A percentile compares a stretch with the other conserved stretches of the same genome.
Conservation (phyloP, 92 coral and sea anemone genomes). For the Parazoanthus darwini region DNA sequence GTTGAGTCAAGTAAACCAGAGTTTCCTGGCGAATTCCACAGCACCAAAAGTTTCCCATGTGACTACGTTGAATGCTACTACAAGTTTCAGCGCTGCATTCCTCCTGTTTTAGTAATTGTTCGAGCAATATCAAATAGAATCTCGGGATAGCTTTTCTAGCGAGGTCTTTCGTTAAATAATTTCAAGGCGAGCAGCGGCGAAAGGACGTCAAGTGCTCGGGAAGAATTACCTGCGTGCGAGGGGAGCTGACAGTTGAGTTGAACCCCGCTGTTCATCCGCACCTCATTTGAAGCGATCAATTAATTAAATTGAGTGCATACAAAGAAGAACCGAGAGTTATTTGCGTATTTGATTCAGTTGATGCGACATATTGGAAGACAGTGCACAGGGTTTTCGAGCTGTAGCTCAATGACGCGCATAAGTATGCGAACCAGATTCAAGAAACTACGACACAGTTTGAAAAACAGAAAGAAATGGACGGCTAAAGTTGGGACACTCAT, state of each 20-base stretch:
- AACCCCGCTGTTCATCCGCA: conserved; percentile 14
- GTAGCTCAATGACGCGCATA: background rate
- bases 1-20: conserved; percentile 13
- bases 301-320: conserved; percentile 27
- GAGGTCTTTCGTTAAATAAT: background rate
- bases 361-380: background rate
- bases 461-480: conserved; percentile 5
- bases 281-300: conserved; percentile 21
- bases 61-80: background rate
- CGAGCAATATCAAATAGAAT: background rate
- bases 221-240: background rate
- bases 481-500: conserved; percentile 21
- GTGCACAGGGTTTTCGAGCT: background rate
- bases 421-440: conserved; percentile 9
- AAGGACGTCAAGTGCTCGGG: background rate
- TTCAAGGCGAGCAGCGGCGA: background rate
- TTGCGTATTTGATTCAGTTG: conserved; percentile 1
- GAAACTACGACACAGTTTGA: conserved; percentile 20
- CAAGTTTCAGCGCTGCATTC: background rate
- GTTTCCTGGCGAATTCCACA: conserved; percentile 25
- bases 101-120: background rate
- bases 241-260: background rate
- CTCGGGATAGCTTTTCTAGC: background rate
- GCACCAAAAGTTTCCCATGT: background rate
- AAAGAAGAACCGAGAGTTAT: background rate